Evolutionary conservation across 2,113 vertebrate genomes (phyloP), one percentile per base, ranked within the genome.

Genomic region (Gopherus flavomarginatus): DNA sequence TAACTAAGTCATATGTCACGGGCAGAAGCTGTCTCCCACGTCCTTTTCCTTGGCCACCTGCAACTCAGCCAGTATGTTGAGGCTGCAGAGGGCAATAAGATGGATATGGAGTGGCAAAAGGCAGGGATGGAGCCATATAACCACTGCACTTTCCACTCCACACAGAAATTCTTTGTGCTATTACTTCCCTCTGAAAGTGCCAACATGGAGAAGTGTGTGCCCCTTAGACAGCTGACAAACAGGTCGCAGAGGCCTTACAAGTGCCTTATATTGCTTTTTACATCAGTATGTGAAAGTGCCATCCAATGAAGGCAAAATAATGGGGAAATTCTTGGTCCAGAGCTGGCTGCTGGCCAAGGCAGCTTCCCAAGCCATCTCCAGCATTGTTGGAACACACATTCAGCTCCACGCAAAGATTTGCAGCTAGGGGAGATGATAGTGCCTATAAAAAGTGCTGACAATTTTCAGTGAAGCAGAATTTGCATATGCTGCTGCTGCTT

Each of bases 401-500:
- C 93, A 96, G 83, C 95, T 94, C 90, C 90, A 62, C 57, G 72
- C 92, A 94, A 91, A 96, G 95, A 83, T 96, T 92, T 94, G 91
- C 90, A 97, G 93, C 95, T 95, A 92, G 90, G 94, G 92, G 94
- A 97, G 75, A n/a, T 90, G 97, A 94, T 94, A 96, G 95, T 94
- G 96, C 95, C 96, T 97, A 97, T 97, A 97, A 97, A 97, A 97
- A 97, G 90, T 94, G 91, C 95, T 97, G 94, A 96, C 91, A 97
- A 90, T 93, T 96, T 96, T 92, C 93, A 97, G 92, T 31, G 54
- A 13, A 72, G 75, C 81, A 85, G 21, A 89, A 96, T 97, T 83
- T 98, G 94, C 95, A 94, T 96, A 93, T 96, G 93, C 92, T 97
- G 90, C 92, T 94, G 93, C 90, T 97, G 95, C 95, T 97, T 93